Evolutionary conservation across 2,888 invertebrate species (phyloP), one percentile per base, ranked within the genome.

Genomic region (Craniophora ligustri): DNA sequence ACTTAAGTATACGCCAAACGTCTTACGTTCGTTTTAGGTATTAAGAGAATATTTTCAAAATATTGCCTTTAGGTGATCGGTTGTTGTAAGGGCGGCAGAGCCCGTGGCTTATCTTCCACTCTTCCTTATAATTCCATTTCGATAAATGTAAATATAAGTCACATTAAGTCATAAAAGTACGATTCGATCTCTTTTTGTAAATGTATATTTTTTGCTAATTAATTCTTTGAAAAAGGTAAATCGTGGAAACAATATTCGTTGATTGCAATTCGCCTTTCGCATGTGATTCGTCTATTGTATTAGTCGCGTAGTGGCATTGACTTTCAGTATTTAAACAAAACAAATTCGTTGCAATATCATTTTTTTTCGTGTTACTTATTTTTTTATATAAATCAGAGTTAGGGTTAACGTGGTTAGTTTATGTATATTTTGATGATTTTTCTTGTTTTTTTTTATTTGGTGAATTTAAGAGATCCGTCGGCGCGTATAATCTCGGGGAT

Each of bases 1-100:
- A 91, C 86, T 89, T 92, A 93, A 92, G 93, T 93, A 93, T 93
- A 93, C 93, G 93, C 93, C 93, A 93, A 92, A 93, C 92, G 93
- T 92, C 85, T 92, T 92, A 92, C 92, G 92, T 92, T 92, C 92
- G 87, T 87, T 83, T 81, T 89, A 89, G 87, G 69, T 81, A 73
- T 84, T 82, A 92, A 91, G 91, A 88, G 83, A 87, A 92, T 92
- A 92, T 92, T 92, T 92, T 92, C 86, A 91, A 92, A 91, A 91
- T 88, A 89, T 92, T 91, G 91, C 92, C 92, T 93, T 91, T 91
- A 91, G 90, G 86, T 87, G 87, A 87, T 81, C 84, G 87, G 86
- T 82, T 80, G 86, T 81, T 77, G 73, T 57, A 56, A 59, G 74
- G 68, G 67, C 59, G 40, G 44, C 70, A 39, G 57, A 7, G 67